A percentile compares a stretch with the other conserved stretches of the same genome.
Evolutionary conservation across 2,888 invertebrate genomes (phyloP).

Genomic region (Caenorhabditis japonica): DNA sequence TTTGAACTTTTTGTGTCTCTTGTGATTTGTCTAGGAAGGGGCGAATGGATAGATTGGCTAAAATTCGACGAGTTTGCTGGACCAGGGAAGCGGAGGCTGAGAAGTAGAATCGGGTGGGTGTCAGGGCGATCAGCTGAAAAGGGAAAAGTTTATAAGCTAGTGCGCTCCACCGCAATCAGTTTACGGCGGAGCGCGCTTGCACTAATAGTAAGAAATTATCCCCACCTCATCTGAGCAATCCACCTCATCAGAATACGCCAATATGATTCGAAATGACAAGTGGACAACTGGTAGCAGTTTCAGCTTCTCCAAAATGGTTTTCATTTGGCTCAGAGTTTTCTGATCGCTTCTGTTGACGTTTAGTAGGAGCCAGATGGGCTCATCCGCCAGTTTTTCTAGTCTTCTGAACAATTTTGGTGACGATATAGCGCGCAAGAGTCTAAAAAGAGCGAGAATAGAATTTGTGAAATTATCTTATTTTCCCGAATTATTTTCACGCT

Average conservation of each 20-base stretch:
- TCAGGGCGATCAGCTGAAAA: conserved; percentile 26
- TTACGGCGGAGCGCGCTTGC: too few relatives aligned
- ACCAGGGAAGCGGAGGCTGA: conserved; percentile 21
- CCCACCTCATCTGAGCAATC: conserved; percentile 19
- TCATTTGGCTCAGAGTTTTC: conserved; percentile 6
- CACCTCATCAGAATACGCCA: conserved; percentile 38
- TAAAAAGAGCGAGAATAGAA: too few relatives aligned
- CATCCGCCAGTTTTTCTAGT: conserved; percentile 41
- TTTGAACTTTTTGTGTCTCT: conserved; percentile 37
- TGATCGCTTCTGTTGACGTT: conserved; percentile 25
- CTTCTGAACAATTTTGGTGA: conserved; percentile 12
- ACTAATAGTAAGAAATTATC: too few relatives aligned
- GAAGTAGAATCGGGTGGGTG: conserved; percentile 33
- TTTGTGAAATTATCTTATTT: too few relatives aligned
- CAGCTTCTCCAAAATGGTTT: conserved; percentile 21
- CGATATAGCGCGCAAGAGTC: neutral
- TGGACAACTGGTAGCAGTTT: conserved; percentile 23
- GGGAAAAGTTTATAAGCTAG: neutral
- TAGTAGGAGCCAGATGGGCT: conserved; percentile 40
- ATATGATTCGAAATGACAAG: conserved; percentile 35
- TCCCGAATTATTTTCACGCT: too few relatives aligned
- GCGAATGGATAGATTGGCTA: conserved; percentile 20
- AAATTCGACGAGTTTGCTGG: conserved; percentile 22
- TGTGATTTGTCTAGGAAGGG: conserved; percentile 33
- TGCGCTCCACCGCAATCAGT: too few relatives aligned